phyloP scores from a whole-genome alignment of 1,140 invertebrate species.

The Bradysia coprophila region DNA sequence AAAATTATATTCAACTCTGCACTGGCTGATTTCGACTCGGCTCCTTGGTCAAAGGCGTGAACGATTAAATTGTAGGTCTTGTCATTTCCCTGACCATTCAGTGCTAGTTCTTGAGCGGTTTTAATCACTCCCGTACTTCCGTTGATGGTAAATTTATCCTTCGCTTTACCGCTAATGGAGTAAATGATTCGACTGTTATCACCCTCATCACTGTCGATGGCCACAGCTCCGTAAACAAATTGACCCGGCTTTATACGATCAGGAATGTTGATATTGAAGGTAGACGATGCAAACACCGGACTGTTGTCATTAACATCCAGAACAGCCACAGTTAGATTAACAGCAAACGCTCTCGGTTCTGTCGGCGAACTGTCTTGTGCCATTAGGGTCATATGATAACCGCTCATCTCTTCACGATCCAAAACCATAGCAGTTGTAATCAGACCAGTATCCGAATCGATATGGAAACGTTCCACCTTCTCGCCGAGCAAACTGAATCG shows the following conservation, averaged over 20 bases:
- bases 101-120: slow-evolving; percentile 33
- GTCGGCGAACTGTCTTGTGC: slow-evolving; percentile 75
- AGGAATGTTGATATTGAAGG: slow-evolving; percentile 59
- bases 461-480: slow-evolving; percentile 51
- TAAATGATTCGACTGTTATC: slow-evolving; percentile 64
- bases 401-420: slow-evolving; percentile 57
- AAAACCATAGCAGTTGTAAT: slow-evolving; percentile 49
- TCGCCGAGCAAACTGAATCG: slow-evolving; percentile 67
- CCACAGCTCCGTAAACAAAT: slow-evolving; percentile 78
- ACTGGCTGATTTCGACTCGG: slow-evolving; percentile 35
- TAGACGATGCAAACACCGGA: slow-evolving; percentile 50
- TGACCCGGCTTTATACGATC: slow-evolving; percentile 52
- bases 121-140: slow-evolving; percentile 65
- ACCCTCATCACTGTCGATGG: slow-evolving; percentile 59
- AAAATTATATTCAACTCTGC: slow-evolving; percentile 49
- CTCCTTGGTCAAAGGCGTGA: slow-evolving; percentile 49
- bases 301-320: slow-evolving; percentile 77
- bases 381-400: slow-evolving; percentile 64
- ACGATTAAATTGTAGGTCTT: slow-evolving; percentile 53
- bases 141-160: slow-evolving; percentile 57
- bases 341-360: slow-evolving; percentile 53
- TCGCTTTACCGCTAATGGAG: slow-evolving; percentile 54
- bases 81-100: slow-evolving; percentile 20
- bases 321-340: slow-evolving; percentile 62
- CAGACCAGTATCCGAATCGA: slow-evolving; percentile 53